Evolutionary conservation across 2,113 vertebrate genomes (phyloP).

Genomic region (Theropithecus gelada): DNA sequence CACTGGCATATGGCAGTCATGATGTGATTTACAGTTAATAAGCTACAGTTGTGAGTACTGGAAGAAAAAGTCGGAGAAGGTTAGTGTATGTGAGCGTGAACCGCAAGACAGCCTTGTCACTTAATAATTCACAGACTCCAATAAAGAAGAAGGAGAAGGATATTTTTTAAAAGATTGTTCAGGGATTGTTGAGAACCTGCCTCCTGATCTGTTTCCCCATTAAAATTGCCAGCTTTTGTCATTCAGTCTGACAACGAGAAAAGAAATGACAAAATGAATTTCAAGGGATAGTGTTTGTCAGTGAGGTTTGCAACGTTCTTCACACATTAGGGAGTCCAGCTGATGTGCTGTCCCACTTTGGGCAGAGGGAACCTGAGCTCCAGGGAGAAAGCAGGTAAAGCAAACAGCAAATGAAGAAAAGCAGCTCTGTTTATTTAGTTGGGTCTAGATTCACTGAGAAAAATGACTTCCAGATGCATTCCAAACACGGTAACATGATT

Average conservation of each 20-base stretch:
- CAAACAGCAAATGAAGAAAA: not conserved
- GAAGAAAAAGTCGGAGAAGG: not conserved
- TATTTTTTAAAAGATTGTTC: not conserved
- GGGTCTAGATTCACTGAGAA: not conserved
- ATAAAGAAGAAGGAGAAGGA: not conserved
- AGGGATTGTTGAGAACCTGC: not conserved
- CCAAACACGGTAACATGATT: not conserved
- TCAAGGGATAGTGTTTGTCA: slow-evolving; percentile 54
- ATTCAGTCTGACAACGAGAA: slow-evolving; percentile 30
- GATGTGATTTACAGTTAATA: not conserved
- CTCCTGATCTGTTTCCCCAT: not conserved
- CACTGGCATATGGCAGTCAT: not conserved
- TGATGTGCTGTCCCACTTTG: accelerated
- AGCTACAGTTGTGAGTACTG: not conserved
- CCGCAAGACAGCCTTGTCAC: not conserved
- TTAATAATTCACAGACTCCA: not conserved
- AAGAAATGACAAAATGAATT: slow-evolving; percentile 66
- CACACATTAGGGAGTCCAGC: not conserved
- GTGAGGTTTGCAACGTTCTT: slow-evolving; percentile 51
- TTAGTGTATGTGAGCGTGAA: not conserved
- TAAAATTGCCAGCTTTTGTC: slow-evolving; percentile 32
- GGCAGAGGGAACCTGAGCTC: not conserved
- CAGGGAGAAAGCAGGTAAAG: not conserved
- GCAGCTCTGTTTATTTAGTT: not conserved
- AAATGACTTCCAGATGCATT: slow-evolving; percentile 36